These are phyloP conservation scores for Rana temporaria DNA, from an alignment of 2,113 vertebrate species.

Conservation along the genomic window DNA sequence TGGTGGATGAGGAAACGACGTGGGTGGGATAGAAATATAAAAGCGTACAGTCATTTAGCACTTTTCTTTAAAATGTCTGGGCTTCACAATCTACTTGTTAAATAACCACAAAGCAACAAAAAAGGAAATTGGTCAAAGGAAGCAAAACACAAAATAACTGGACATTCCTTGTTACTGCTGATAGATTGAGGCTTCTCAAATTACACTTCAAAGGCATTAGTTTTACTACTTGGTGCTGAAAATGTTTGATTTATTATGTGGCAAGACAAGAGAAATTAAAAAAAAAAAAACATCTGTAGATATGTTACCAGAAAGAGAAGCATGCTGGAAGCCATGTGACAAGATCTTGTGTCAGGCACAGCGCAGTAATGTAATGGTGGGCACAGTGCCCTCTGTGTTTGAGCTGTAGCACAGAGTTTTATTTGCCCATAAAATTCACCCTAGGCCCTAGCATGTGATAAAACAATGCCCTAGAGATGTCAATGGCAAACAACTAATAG, in stretches of 20 bases:
- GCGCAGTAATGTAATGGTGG: neutral
- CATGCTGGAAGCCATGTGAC: neutral
- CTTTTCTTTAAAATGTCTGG: conserved; percentile 45
- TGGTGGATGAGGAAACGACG: conserved; percentile 6
- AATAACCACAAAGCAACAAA: conserved; percentile 48
- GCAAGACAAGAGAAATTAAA: conserved; percentile 49
- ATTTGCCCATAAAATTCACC: conserved; percentile 27
- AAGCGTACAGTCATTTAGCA: conserved; percentile 29
- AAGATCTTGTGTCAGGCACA: conserved; percentile 9
- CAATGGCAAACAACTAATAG: neutral
- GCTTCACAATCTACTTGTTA: conserved; percentile 45
- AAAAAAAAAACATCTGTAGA: neutral
- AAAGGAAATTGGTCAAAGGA: conserved; percentile 43
- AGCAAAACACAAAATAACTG: conserved; percentile 42
- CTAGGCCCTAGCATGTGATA: conserved; percentile 14
- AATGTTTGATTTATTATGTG: conserved; percentile 48
- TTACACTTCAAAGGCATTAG: conserved; percentile 46
- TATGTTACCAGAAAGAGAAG: conserved; percentile 22
- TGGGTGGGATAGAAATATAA: conserved; percentile 45
- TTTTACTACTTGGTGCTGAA: conserved; percentile 39
- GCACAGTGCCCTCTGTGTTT: conserved; percentile 6
- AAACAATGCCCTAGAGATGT: conserved; percentile 8
- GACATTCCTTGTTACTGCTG: conserved; percentile 52
- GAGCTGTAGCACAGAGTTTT: conserved; percentile 6
- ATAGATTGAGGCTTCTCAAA: conserved; percentile 42